Conservation (phyloP, 2,888 invertebrate genomes). For the Watsonalla cultraria region DNA sequence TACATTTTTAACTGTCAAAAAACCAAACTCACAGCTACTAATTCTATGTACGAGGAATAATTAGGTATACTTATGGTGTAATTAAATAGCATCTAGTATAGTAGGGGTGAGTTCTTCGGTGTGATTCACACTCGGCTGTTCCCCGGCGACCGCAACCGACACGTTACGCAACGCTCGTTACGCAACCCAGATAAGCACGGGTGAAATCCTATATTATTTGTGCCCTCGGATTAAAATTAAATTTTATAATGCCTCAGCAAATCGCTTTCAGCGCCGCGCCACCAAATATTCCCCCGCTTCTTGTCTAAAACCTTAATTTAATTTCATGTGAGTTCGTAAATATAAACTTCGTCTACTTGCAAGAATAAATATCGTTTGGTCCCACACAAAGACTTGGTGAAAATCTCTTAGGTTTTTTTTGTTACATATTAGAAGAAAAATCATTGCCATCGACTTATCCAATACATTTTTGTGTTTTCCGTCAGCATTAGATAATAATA, state of each 20-base stretch:
- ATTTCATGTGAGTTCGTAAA: slow-evolving; percentile 57
- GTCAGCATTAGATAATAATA: too few relatives aligned
- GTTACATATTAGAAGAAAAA: not conserved
- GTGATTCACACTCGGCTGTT: slow-evolving; percentile 21
- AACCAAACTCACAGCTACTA: too few relatives aligned
- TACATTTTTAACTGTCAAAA: too few relatives aligned
- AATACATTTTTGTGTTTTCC: too few relatives aligned
- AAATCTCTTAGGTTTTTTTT: not conserved
- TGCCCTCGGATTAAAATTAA: slow-evolving; percentile 70
- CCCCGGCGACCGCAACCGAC: slow-evolving; percentile 29
- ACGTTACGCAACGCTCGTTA: slow-evolving; percentile 43
- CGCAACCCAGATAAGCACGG: slow-evolving; percentile 57
- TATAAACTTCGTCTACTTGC: slow-evolving; percentile 40
- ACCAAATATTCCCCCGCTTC: slow-evolving; percentile 42
- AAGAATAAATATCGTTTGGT: slow-evolving; percentile 19
- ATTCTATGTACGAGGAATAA: too few relatives aligned
- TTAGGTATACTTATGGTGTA: too few relatives aligned
- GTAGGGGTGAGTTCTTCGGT: slow-evolving; percentile 10
- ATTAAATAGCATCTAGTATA: not conserved
- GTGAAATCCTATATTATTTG: slow-evolving; percentile 71
- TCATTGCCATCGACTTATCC: too few relatives aligned
- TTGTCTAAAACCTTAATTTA: slow-evolving; percentile 62
- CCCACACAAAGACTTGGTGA: not conserved
- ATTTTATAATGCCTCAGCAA: slow-evolving; percentile 66
- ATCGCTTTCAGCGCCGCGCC: slow-evolving; percentile 34